These are phyloP conservation scores for Malurus melanocephalus DNA, from an alignment of 2,113 vertebrate genomes.

Conservation along the genomic window DNA sequence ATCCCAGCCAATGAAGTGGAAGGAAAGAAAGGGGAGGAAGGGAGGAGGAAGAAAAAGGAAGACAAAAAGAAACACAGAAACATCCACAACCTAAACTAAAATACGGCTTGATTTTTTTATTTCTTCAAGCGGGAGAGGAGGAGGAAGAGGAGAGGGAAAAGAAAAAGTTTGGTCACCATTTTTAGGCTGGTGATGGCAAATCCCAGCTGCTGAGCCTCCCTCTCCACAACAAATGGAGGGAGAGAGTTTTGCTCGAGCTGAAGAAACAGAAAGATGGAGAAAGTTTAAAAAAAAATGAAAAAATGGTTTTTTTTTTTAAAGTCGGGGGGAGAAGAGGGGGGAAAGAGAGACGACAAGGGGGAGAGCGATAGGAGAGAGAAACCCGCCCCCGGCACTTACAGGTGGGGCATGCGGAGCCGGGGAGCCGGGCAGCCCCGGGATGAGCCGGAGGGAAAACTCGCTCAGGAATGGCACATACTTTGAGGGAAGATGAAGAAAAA, in stretches of 20 bases:
- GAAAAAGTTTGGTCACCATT: conserved; percentile 78
- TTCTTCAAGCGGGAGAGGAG: background rate
- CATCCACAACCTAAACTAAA: conserved; percentile 71
- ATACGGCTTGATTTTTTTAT: conserved; percentile 61
- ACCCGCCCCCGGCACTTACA: conserved; percentile 69
- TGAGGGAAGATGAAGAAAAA: conserved; percentile 72
- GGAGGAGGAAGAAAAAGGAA: conserved; percentile 60
- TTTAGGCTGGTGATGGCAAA: conserved; percentile 76
- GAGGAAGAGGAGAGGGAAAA: background rate
- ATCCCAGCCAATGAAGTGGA: conserved; percentile 73
- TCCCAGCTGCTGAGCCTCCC: conserved; percentile 64
- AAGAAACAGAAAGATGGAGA: conserved; percentile 51
- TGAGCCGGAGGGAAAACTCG: conserved; percentile 72
- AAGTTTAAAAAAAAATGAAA: conserved; percentile 21
- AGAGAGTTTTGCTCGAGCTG: conserved; percentile 51
- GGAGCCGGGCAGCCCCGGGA: conserved; percentile 64
- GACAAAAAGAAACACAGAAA: conserved; percentile 63
- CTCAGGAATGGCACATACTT: conserved; percentile 79
- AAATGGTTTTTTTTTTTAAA: background rate
- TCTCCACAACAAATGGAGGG: conserved; percentile 29
- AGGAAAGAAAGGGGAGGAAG: conserved; percentile 64
- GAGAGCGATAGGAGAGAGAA: background rate
- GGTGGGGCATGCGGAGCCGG: conserved; percentile 72
- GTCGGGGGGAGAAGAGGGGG: rapidly evolving
- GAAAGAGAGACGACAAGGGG: no score